Base-by-base conservation (phyloP, 2,797 vertebrate species). In the Syngnathus acus region DNA sequence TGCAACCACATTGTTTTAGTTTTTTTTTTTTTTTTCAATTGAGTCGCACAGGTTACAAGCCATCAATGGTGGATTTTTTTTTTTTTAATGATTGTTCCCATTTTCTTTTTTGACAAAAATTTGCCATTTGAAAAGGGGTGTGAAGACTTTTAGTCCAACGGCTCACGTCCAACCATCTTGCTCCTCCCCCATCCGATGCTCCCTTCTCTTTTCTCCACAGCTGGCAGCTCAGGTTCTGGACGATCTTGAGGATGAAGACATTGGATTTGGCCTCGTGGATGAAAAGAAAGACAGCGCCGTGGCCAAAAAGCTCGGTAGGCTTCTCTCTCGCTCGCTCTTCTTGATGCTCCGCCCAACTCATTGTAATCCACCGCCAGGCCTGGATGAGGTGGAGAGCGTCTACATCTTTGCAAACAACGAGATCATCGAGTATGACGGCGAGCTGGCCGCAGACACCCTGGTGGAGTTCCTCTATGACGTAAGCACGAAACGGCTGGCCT, bases 401-500 rank as follows among this genome's bases (percentile, higher is more conserved):
- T 97, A 95, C 23, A 91, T 97, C 63, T 97, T 97, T 80, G 91
- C 93, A 3, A 92, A 94, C 9, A 92, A 96, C 0, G 93, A 97
- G 78, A 87, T 97, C 63, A 95, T 97, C 1, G 94, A 97, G 69
- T 97, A 95, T 0, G 94, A 97, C 0, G 94, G 95, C 5, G 94
- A 95, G 72, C 81, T 97, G 69, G 90, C 94, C 0, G 90, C 95
- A 0, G 94, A 95, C 84, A 95, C 95, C 0, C 76, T 97, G 78
- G 94, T 97, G 69, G 94, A 97, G 81, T 96, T 97, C 77, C 85
- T 96, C 32, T 93, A 96, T 2, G 95, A 97, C 9, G 95, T 97
- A 72, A 92, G 94, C 72, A 23, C 5, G 19, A 43, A 61, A 61
- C 32, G 32, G 32, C 32, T 32, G 32, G 32, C 32, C 7, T 9